Evolutionary conservation across 1,140 invertebrate species (phyloP).

Genomic region (Bombus sibiricus): DNA sequence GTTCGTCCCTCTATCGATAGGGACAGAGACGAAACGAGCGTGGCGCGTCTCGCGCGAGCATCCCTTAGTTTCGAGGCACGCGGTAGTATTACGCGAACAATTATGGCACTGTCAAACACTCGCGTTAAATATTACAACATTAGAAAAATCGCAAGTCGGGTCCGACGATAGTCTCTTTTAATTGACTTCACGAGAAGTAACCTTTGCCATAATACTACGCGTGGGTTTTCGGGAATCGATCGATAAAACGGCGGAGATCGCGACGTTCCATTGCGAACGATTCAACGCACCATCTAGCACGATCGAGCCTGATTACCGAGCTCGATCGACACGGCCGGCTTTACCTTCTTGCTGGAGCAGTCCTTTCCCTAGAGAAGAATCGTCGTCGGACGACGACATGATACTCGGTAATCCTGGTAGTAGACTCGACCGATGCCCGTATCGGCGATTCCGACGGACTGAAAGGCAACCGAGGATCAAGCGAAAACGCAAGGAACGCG

Average conservation of each 20-base stretch:
- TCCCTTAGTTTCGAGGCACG: constrained; percentile 49
- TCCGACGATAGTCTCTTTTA: constrained; percentile 70
- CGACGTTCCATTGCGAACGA: constrained; percentile 30
- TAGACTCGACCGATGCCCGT: constrained; percentile 43
- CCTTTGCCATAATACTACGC: constrained; percentile 63
- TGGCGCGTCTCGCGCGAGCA: neutral
- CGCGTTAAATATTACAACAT: constrained; percentile 70
- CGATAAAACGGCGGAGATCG: constrained; percentile 74
- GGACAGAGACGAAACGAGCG: neutral
- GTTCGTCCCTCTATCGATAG: too few species aligned
- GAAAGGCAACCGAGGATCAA: constrained; percentile 30
- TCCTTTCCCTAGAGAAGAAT: neutral
- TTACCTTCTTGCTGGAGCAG: neutral
- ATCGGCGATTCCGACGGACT: neutral
- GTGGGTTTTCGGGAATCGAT: constrained; percentile 34
- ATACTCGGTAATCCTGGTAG: constrained; percentile 5
- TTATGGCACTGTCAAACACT: constrained; percentile 71
- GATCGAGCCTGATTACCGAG: constrained; percentile 54
- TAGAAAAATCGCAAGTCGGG: constrained; percentile 70
- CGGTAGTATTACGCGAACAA: constrained; percentile 67
- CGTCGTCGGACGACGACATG: too few species aligned
- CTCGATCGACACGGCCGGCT: neutral
- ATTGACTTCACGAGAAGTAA: constrained; percentile 70
- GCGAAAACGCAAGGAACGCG: neutral
- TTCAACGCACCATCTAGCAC: constrained; percentile 24